Percentiles rank a stretch among this genome's conserved stretches.
Evolutionary conservation across 2,797 vertebrate genomes (phyloP).

Genomic region (Diplodus puntazzo): DNA sequence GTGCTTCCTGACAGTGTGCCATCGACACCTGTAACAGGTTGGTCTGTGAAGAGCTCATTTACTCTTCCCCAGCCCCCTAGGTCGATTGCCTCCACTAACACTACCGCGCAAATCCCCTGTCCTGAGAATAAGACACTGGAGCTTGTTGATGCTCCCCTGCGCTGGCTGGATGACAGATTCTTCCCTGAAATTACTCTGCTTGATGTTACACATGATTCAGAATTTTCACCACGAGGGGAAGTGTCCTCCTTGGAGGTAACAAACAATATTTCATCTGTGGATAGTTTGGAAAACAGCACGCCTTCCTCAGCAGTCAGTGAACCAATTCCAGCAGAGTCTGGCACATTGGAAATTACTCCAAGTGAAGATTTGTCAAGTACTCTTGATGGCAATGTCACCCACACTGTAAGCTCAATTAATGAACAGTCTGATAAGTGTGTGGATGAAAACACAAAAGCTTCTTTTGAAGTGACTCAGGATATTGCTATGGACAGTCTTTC

Average conservation of each 20-base stretch:
- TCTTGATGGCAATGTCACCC: slow-evolving; percentile 13
- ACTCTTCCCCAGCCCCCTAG: neutral
- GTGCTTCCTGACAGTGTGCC: slow-evolving; percentile 9
- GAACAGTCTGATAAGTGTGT: slow-evolving; percentile 29
- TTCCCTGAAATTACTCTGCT: slow-evolving; percentile 74
- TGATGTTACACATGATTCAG: slow-evolving; percentile 57
- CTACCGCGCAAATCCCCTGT: neutral
- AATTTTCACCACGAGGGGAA: slow-evolving; percentile 28
- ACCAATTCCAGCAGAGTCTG: neutral
- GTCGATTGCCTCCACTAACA: neutral
- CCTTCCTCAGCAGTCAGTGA: slow-evolving; percentile 6
- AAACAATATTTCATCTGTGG: neutral
- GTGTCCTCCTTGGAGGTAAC: slow-evolving; percentile 4
- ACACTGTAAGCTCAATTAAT: slow-evolving; percentile 6
- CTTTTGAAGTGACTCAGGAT: slow-evolving; percentile 52
- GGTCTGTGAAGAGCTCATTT: slow-evolving; percentile 1
- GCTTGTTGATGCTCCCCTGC: neutral
- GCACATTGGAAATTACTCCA: neutral
- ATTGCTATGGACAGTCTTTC: slow-evolving; percentile 45
- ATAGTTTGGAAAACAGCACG: neutral
- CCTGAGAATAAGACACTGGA: slow-evolving; percentile 17
- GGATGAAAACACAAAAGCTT: slow-evolving; percentile 23
- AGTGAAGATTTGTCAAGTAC: slow-evolving; percentile 33
- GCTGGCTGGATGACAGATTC: slow-evolving; percentile 37
- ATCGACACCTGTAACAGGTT: slow-evolving; percentile 23